Evolutionary conservation across 2,113 vertebrate genomes (phyloP).

Genomic region (Crotophaga sulcirostris): DNA sequence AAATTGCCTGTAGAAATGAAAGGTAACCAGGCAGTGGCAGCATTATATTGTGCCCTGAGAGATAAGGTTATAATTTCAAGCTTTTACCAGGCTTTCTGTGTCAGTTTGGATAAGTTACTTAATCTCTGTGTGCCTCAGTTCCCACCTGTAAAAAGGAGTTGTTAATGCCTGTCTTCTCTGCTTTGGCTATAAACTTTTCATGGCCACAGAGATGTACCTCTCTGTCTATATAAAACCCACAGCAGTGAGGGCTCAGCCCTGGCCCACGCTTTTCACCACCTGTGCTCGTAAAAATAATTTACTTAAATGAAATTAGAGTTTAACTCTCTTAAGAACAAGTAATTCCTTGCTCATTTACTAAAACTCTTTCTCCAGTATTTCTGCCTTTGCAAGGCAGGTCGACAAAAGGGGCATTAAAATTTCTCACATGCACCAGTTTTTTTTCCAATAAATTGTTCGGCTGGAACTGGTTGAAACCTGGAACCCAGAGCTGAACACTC

Average conservation of each 20-base stretch:
- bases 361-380: background rate
- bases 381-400: background rate
- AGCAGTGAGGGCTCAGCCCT: background rate
- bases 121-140: background rate
- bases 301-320: background rate
- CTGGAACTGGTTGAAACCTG: background rate
- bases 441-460: background rate
- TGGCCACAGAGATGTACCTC: background rate
- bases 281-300: background rate
- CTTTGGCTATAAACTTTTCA: background rate
- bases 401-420: background rate
- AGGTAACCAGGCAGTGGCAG: background rate
- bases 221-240: background rate
- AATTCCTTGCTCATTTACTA: background rate
- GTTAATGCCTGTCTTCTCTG: background rate
- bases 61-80: background rate
- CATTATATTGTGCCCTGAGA: background rate
- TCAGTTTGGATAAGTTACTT: background rate
- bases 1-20: background rate
- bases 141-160: background rate
- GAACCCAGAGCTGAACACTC: background rate
- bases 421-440: accelerated
- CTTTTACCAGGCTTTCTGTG: background rate
- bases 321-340: background rate
- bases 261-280: background rate